Conservation (phyloP, 2,797 vertebrate species). For the Trachops cirrhosus region DNA sequence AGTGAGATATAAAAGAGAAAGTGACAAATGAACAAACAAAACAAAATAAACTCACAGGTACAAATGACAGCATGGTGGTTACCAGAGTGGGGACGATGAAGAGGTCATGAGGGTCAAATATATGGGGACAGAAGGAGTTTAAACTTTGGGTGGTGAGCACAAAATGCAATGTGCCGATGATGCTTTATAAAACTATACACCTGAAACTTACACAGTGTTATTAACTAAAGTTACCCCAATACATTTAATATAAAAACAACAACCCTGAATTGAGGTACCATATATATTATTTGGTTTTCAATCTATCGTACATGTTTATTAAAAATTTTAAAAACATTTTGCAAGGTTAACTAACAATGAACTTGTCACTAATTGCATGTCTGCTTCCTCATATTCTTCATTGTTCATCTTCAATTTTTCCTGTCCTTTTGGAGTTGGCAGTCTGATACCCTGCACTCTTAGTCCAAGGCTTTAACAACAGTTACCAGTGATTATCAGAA, state of each 20-base stretch:
- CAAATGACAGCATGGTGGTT: neutral
- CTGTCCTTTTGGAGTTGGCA: neutral
- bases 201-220: neutral
- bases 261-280: neutral
- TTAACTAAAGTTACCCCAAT: neutral
- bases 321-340: neutral
- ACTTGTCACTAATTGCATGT: neutral
- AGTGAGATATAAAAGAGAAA: neutral
- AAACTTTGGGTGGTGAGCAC: neutral
- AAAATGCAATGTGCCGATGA: neutral
- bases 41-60: neutral
- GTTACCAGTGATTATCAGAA: neutral
- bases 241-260: neutral
- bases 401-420: neutral
- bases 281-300: neutral
- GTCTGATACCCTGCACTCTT: neutral
- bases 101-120: neutral
- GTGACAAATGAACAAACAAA: neutral
- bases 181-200: neutral
- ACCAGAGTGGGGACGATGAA: neutral
- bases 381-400: neutral
- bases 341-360: neutral
- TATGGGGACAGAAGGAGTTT: neutral
- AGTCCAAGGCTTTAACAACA: neutral
- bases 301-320: neutral